A percentile compares a stretch with the other conserved stretches of the same genome.
Conservation (phyloP, 2,888 invertebrate genomes). For the Pardosa pseudoannulata region DNA sequence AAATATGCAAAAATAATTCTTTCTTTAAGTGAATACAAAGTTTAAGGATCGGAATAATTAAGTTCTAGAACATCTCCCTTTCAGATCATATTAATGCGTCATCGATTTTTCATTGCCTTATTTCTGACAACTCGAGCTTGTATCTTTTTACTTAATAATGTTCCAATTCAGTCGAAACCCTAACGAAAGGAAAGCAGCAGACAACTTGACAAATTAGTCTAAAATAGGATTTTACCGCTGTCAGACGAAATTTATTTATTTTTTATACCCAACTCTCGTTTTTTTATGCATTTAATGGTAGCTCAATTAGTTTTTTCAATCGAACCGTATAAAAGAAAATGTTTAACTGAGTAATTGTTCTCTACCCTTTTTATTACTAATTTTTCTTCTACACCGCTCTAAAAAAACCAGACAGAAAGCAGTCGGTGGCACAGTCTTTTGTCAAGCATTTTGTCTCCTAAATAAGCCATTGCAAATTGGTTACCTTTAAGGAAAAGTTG, state of each 20-base stretch:
- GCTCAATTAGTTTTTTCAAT: constrained; percentile 71
- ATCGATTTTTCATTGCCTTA: not conserved
- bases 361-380: constrained; percentile 36
- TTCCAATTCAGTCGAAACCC: not conserved
- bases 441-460: constrained; percentile 53
- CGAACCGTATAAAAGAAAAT: constrained; percentile 71
- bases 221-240: constrained; percentile 66
- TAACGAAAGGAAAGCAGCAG: not conserved
- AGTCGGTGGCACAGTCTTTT: constrained; percentile 30
- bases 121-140: not conserved
- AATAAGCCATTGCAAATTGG: constrained; percentile 71
- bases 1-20: too few species aligned
- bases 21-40: too few species aligned
- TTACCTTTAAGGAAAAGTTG: constrained; percentile 56
- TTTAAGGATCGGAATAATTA: too few species aligned
- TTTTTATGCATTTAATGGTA: constrained; percentile 42
- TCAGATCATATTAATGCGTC: not conserved
- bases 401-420: constrained; percentile 37
- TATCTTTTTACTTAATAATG: not conserved
- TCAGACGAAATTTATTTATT: constrained; percentile 60
- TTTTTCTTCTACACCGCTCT: constrained; percentile 11
- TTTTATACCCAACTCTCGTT: constrained; percentile 24
- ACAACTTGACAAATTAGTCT: constrained; percentile 64
- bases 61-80: too few species aligned
- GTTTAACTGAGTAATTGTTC: constrained; percentile 71